Percentiles rank a stretch among this genome's conserved stretches.
phyloP scores from a whole-genome alignment of 2,888 invertebrate species.

The Furcula furcula region DNA sequence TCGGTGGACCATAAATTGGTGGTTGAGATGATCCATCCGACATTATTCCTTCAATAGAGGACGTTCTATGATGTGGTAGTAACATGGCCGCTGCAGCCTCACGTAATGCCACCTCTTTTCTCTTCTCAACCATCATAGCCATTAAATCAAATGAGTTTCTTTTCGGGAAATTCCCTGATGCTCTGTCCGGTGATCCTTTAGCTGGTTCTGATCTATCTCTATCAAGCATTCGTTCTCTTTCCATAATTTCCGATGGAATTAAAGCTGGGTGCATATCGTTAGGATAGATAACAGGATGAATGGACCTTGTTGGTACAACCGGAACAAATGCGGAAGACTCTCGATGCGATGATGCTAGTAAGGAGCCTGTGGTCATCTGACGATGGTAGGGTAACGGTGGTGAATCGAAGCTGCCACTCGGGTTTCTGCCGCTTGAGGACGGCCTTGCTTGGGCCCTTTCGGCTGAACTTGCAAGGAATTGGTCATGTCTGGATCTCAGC shows the following conservation, averaged over 20 bases:
- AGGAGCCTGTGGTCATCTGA: conserved; percentile 79
- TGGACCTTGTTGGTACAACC: conserved; percentile 89
- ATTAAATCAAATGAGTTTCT: conserved; percentile 88
- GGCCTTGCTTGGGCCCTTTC: conserved; percentile 70
- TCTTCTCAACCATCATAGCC: conserved; percentile 95
- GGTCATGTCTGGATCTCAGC: conserved; percentile 81
- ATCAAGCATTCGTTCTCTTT: conserved; percentile 78
- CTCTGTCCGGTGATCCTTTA: conserved; percentile 77
- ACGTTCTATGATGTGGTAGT: conserved; percentile 81
- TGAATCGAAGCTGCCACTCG: conserved; percentile 82
- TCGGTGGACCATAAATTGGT: conserved; percentile 85
- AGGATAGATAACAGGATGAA: conserved; percentile 87
- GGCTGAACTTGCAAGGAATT: conserved; percentile 81
- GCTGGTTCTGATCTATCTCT: conserved; percentile 70
- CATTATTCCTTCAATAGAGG: conserved; percentile 79
- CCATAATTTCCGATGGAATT: conserved; percentile 81
- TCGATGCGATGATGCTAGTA: conserved; percentile 82
- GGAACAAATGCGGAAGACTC: conserved; percentile 94
- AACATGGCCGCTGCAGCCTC: conserved; percentile 88
- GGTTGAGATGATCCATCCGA: conserved; percentile 83
- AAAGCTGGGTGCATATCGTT: conserved; percentile 87
- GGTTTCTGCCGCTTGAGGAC: conserved; percentile 76
- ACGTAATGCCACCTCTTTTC: conserved; percentile 89
- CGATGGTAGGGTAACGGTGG: conserved; percentile 85
- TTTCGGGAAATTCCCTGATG: conserved; percentile 62